phyloP scores from a whole-genome alignment of 2,888 invertebrate species.

The Scaptomyza flava region DNA sequence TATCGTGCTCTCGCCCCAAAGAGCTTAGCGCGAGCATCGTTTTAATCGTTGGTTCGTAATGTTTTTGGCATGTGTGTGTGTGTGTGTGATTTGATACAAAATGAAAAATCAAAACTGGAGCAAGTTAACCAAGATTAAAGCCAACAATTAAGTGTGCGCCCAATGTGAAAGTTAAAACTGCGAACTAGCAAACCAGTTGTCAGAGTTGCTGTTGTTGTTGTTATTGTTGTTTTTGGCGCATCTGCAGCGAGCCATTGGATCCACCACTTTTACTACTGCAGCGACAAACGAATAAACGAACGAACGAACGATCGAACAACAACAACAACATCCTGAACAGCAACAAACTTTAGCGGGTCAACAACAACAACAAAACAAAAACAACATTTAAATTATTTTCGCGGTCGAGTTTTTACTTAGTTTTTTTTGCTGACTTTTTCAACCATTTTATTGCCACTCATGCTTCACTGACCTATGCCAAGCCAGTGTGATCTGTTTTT shows the following conservation, averaged over 20 bases:
- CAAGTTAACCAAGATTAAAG: constrained; percentile 76
- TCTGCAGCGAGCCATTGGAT: constrained; percentile 52
- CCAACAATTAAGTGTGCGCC: constrained; percentile 72
- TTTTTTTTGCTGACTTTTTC: neutral
- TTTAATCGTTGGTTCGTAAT: constrained; percentile 55
- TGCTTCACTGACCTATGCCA: constrained; percentile 75
- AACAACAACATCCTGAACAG: constrained; percentile 13
- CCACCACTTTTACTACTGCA: constrained; percentile 68
- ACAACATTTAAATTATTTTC: constrained; percentile 11
- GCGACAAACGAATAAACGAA: constrained; percentile 13
- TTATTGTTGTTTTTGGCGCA: constrained; percentile 44
- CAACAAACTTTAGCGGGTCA: constrained; percentile 52
- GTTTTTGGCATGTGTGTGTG: constrained; percentile 16
- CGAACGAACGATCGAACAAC: constrained; percentile 1
- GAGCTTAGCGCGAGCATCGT: constrained; percentile 20
- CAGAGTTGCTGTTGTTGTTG: constrained; percentile 18
- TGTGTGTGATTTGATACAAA: constrained; percentile 31
- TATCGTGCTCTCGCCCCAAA: neutral
- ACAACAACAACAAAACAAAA: constrained; percentile 35
- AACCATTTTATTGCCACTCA: constrained; percentile 13
- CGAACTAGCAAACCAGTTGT: constrained; percentile 69
- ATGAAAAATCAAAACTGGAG: constrained; percentile 70
- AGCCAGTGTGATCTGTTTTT: constrained; percentile 27
- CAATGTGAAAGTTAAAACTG: constrained; percentile 76
- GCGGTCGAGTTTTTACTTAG: constrained; percentile 16